phyloP scores from a whole-genome alignment of 2,888 invertebrate genomes.

The Auanema freiburgensis region DNA sequence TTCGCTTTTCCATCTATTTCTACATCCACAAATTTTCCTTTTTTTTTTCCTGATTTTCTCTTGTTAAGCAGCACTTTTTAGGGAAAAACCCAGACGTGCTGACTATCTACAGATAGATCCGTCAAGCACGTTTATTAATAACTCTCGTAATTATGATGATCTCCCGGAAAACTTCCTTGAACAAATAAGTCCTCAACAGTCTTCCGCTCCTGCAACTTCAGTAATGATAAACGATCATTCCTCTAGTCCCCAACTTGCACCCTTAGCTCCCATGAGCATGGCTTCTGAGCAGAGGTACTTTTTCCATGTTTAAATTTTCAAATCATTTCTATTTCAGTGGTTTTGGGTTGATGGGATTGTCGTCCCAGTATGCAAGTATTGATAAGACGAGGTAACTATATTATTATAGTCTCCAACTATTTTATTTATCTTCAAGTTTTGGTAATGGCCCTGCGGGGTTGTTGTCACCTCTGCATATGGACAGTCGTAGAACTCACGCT shows the following conservation, averaged over 20 bases:
- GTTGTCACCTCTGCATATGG: conserved; percentile 54
- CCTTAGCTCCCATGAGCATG: conserved; percentile 52
- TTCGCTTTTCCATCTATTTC: background rate
- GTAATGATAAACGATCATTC: conserved; percentile 16
- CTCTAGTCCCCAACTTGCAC: conserved; percentile 47
- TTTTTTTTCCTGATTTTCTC: background rate
- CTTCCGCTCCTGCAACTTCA: conserved; percentile 19
- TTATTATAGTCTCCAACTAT: background rate
- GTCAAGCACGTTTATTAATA: conserved; percentile 39
- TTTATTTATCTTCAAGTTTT: conserved; percentile 29
- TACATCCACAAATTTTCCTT: conserved; percentile 8
- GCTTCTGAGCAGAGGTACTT: conserved; percentile 26
- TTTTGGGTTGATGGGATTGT: background rate
- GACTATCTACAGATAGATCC: conserved; percentile 59
- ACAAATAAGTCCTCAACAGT: conserved; percentile 56
- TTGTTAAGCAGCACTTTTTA: conserved; percentile 2
- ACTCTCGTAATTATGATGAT: conserved; percentile 35
- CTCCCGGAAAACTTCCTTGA: conserved; percentile 63
- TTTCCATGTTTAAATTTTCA: background rate
- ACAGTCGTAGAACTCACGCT: conserved; percentile 23
- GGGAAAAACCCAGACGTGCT: conserved; percentile 16
- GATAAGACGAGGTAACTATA: background rate
- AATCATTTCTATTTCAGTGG: background rate
- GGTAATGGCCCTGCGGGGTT: conserved; percentile 51
- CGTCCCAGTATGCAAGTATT: conserved; percentile 5